Percentiles rank a stretch among this genome's conserved stretches.
Evolutionary conservation across 2,113 vertebrate genomes (phyloP).

Genomic region (Nothocercus nigrocapillus): DNA sequence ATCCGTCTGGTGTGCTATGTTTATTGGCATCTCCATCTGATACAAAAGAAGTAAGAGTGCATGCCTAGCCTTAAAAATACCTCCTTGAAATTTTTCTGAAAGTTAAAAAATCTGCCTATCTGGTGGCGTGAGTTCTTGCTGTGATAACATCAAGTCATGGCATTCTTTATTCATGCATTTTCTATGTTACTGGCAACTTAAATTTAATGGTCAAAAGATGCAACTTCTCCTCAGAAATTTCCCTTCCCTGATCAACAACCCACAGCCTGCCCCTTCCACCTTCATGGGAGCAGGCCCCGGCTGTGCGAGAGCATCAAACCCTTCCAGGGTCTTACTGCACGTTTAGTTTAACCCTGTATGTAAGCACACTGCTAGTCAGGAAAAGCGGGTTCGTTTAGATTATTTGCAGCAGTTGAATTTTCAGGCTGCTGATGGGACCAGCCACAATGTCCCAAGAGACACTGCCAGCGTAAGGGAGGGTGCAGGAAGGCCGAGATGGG

Average conservation of each 20-base stretch:
- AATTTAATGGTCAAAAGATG: neutral
- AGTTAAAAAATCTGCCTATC: neutral
- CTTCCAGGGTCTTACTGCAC: neutral
- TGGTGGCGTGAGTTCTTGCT: neutral
- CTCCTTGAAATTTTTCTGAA: neutral
- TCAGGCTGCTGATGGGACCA: neutral
- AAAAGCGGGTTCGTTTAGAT: rapidly evolving
- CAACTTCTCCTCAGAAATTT: neutral
- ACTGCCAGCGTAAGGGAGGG: rapidly evolving
- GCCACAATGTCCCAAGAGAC: rapidly evolving
- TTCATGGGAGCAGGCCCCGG: neutral
- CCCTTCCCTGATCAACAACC: neutral
- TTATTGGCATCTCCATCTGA: constrained; percentile 2
- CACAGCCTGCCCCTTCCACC: neutral
- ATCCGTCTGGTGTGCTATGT: neutral
- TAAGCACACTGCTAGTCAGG: neutral
- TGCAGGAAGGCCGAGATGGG: neutral
- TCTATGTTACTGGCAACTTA: neutral
- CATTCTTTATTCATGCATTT: neutral
- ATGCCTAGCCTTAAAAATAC: constrained; percentile 14
- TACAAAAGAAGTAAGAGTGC: neutral
- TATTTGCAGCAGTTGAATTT: neutral
- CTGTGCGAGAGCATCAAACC: neutral
- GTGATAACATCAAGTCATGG: neutral
- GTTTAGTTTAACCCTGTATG: neutral